Evolutionary conservation across 2,888 invertebrate species (phyloP), one percentile per base, ranked within the genome.

Genomic region (Agriopis aurantiaria): DNA sequence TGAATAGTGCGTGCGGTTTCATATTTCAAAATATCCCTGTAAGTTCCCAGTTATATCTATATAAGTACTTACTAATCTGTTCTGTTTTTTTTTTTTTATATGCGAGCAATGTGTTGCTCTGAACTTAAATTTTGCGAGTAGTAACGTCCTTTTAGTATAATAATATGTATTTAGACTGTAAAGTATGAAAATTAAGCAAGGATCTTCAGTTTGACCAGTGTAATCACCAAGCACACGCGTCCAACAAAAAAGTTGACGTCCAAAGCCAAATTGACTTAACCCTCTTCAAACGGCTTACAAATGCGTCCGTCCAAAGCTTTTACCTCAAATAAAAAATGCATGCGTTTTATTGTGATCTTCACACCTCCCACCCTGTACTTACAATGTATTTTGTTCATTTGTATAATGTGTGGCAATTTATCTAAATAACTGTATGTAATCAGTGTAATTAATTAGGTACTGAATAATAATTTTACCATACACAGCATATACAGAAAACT

Each of bases 241-340:
- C 80, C 80, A 82, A 83, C 85, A 89, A 92, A 92, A 92, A 92
- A 91, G 87, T 88, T 92, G 92, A 92, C 89, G 88, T 83, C 80
- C 84, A 89, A 89, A 92, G 88, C 91, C 86, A 89, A 90, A 89
- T 88, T 89, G 91, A 89, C 88, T 91, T 89, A 91, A 93, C 93
- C 93, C 92, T 93, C 88, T 89, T 92, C 92, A 92, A 89, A 90
- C 84, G 88, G 91, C 88, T 91, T 91, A 90, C 87, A 88, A 88
- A 90, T 86, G 87, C 86, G 89, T 88, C 88, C 86, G 85, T 88
- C 87, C 86, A 75, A 86, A 87, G 91, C 91, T 91, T 91, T 90
- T 90, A 91, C 89, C 86, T 88, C 88, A 86, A 82, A 91, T 91
- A 87, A 90, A 91, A 91, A 88, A 91, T 91, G 89, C 89, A 90